Percentiles rank a stretch among this genome's conserved stretches.
phyloP scores from a whole-genome alignment of 2,888 invertebrate genomes.

The Ichneumon xanthorius region DNA sequence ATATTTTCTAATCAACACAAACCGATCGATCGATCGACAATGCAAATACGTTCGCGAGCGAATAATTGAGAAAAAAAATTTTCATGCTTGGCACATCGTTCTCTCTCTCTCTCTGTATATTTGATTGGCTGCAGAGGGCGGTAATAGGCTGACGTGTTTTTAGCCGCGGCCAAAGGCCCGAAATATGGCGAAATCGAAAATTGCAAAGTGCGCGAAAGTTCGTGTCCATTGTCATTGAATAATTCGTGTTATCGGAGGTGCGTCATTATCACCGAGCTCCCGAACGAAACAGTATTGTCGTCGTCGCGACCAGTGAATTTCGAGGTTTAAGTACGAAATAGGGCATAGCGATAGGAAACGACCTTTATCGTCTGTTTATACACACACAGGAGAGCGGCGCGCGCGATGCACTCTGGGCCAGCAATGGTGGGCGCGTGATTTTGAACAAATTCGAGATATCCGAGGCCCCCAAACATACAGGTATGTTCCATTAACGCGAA shows the following conservation, averaged over 20 bases:
- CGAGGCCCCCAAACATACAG: conserved; percentile 64
- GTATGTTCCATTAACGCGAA: conserved; percentile 62
- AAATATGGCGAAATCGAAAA: conserved; percentile 81
- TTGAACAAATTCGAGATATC: conserved; percentile 84
- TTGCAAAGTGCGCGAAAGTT: conserved; percentile 80
- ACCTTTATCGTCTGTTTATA: conserved; percentile 78
- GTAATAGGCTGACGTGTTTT: conserved; percentile 78
- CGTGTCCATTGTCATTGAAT: conserved; percentile 28
- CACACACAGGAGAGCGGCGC: conserved; percentile 76
- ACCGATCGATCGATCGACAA: neutral
- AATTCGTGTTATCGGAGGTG: conserved; percentile 10
- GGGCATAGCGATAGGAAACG: conserved; percentile 55
- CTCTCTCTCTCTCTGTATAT: conserved; percentile 36
- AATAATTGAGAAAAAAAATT: conserved; percentile 48
- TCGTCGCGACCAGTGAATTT: neutral
- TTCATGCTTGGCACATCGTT: conserved; percentile 65
- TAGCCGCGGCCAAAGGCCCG: conserved; percentile 77
- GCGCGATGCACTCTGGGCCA: conserved; percentile 83
- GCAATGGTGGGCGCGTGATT: conserved; percentile 86
- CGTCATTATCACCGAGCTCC: neutral
- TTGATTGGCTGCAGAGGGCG: conserved; percentile 76
- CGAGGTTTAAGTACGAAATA: conserved; percentile 14
- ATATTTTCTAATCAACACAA: neutral
- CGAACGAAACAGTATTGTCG: neutral
- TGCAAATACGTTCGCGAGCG: neutral